Conservation (phyloP, 2,888 invertebrate species). For the Drosophila limbata region DNA sequence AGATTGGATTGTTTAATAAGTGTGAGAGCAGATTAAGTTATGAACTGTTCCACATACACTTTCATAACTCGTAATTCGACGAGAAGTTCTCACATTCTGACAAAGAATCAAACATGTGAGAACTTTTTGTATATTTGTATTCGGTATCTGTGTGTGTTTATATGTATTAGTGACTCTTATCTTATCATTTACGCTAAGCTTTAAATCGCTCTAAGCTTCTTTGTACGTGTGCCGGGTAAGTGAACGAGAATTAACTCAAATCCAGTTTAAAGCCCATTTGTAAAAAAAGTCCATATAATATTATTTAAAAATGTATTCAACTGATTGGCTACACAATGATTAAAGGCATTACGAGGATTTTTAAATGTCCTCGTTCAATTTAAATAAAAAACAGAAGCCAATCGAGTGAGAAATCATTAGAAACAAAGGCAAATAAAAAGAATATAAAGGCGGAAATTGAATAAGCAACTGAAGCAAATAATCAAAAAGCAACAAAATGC, state of each 20-base stretch:
- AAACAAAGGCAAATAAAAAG: constrained; percentile 29
- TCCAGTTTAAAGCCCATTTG: background rate
- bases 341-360: constrained; percentile 33
- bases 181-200: background rate
- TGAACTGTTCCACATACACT: constrained; percentile 38
- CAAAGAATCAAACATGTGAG: constrained; percentile 5
- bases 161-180: constrained; percentile 5
- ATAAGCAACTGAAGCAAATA: constrained; percentile 77
- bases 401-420: constrained; percentile 49
- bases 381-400: constrained; percentile 60
- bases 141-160: background rate
- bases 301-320: background rate
- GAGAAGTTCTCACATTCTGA: constrained; percentile 32
- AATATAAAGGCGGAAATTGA: constrained; percentile 66
- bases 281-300: background rate
- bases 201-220: background rate
- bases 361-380: constrained; percentile 38
- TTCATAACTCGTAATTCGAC: constrained; percentile 9
- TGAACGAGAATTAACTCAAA: constrained; percentile 2
- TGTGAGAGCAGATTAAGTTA: constrained; percentile 65
- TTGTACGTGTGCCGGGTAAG: background rate
- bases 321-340: constrained; percentile 17
- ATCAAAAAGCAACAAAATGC: constrained; percentile 63
- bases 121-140: constrained; percentile 12
- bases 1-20: constrained; percentile 71